A percentile compares a stretch with the other conserved stretches of the same genome.
Conservation (phyloP, 2,113 vertebrate genomes). For the Alethe diademata region DNA sequence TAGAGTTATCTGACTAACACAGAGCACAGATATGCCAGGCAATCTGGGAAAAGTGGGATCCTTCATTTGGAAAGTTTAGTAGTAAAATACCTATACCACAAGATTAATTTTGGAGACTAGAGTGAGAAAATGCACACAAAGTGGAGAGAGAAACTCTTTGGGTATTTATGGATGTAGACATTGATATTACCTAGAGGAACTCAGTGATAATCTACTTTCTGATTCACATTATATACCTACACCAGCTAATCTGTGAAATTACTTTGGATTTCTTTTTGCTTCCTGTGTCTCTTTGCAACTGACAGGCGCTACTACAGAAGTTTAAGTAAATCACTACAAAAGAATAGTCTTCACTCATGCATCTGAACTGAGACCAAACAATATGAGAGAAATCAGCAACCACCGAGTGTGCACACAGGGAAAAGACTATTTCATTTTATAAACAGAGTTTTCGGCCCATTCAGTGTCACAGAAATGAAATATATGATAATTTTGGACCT, state of each 20-base stretch:
- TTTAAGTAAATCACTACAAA: background rate
- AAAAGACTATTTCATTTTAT: background rate
- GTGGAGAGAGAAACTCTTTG: background rate
- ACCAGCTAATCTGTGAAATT: background rate
- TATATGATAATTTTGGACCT: background rate
- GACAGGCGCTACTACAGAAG: background rate
- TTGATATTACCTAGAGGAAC: background rate
- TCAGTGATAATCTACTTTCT: background rate
- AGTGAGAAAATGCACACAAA: background rate
- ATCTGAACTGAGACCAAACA: background rate
- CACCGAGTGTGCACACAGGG: fast-evolving
- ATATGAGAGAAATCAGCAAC: background rate
- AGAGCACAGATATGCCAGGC: background rate
- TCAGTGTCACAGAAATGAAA: fast-evolving
- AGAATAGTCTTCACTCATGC: background rate
- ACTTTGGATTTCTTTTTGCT: background rate
- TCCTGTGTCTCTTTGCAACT: background rate
- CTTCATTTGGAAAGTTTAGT: background rate
- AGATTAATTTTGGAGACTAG: background rate
- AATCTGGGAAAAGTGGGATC: background rate
- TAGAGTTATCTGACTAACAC: background rate
- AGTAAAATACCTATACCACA: background rate
- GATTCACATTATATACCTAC: background rate
- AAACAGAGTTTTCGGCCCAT: background rate
- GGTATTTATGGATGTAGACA: background rate